Evolutionary conservation across 2,113 vertebrate species (phyloP).

Genomic region (Emydura subglobosa): DNA sequence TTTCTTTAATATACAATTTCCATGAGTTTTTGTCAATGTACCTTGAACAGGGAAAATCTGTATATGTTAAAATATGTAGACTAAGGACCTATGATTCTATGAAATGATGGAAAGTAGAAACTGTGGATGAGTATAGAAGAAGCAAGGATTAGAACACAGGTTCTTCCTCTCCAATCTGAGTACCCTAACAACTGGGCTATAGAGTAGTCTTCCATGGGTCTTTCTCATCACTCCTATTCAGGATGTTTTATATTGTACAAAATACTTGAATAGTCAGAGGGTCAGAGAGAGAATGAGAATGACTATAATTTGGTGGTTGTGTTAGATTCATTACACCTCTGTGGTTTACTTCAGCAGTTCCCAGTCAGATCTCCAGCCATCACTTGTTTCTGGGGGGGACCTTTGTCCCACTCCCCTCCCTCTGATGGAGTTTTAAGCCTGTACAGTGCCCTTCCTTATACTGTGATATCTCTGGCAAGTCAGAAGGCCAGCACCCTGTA

Average conservation of each 20-base stretch:
- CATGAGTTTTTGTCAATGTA: not conserved
- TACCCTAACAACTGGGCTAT: not conserved
- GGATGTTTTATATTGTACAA: not conserved
- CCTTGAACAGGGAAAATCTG: fast-evolving
- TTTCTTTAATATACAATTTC: not conserved
- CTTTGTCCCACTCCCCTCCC: no score
- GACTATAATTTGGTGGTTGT: not conserved
- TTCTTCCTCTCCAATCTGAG: no score
- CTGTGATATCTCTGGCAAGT: no score
- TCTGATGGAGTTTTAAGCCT: no score
- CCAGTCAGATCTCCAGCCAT: not conserved
- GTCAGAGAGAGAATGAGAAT: not conserved
- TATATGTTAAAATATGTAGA: not conserved
- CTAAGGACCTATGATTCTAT: not conserved
- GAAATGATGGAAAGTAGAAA: no score
- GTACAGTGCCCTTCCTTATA: no score
- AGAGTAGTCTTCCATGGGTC: not conserved
- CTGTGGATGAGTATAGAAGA: no score
- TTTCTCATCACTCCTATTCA: not conserved
- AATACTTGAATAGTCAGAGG: not conserved
- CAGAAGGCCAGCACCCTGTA: no score
- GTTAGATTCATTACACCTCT: not conserved
- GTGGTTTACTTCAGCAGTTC: not conserved
- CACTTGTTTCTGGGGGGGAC: not conserved
- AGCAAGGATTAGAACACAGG: no score